Percentiles rank a stretch among this genome's conserved stretches.
Conservation (phyloP, 2,888 invertebrate genomes). For the Hirtodrosophila cameraria region DNA sequence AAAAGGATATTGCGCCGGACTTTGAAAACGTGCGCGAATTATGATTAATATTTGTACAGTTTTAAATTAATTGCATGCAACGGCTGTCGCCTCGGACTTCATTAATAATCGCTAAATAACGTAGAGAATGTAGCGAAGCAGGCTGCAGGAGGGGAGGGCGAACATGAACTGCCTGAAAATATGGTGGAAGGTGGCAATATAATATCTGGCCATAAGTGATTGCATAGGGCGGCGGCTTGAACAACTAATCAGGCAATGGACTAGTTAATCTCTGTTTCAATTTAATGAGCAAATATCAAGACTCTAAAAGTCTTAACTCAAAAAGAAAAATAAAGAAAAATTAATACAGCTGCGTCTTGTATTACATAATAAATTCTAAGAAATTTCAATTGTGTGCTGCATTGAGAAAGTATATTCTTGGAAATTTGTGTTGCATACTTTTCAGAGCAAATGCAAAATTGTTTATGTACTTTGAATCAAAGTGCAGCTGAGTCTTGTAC, state of each 20-base stretch:
- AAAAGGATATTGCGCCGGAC: constrained; percentile 37
- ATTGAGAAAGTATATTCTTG: too few species aligned
- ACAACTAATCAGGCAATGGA: constrained; percentile 24
- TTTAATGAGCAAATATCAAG: constrained; percentile 3
- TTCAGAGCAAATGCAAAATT: too few species aligned
- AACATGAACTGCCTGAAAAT: too few species aligned
- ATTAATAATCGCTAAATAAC: constrained; percentile 45
- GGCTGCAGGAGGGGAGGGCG: neutral
- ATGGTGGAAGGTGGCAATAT: neutral
- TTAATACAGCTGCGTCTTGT: too few species aligned
- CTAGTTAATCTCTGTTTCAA: constrained; percentile 23
- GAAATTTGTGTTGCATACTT: too few species aligned
- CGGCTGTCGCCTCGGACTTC: constrained; percentile 30
- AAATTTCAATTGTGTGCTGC: too few species aligned
- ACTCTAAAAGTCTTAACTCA: too few species aligned
- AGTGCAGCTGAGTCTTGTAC: too few species aligned
- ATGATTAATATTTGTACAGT: constrained; percentile 71
- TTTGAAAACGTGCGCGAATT: constrained; percentile 51
- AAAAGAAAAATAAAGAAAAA: too few species aligned
- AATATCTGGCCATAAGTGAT: constrained; percentile 21
- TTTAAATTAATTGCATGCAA: constrained; percentile 70
- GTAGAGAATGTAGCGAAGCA: neutral
- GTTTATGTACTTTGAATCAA: too few species aligned
- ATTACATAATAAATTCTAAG: too few species aligned
- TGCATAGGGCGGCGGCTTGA: constrained; percentile 3